Percentiles rank a stretch among this genome's conserved stretches.
phyloP scores from a whole-genome alignment of 2,113 vertebrate species.

The Phoxinus phoxinus region DNA sequence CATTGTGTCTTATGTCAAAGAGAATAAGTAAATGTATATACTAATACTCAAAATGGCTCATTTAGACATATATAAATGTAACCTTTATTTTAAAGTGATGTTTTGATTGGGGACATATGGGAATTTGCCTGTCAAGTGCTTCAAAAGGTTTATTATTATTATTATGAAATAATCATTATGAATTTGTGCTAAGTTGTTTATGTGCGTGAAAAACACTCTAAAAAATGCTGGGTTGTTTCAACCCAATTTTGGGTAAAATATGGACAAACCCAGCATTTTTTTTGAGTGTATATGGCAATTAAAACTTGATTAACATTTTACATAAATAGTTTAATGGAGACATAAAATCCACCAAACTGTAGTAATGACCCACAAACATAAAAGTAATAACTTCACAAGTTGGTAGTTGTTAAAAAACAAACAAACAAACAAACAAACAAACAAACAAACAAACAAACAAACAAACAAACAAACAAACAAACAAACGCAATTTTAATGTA shows the following conservation, averaged over 20 bases:
- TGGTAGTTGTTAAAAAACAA: too few species aligned
- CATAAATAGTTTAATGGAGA: background rate
- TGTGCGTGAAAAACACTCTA: background rate
- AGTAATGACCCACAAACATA: background rate
- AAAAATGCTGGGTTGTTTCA: too few species aligned
- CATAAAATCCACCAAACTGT: background rate
- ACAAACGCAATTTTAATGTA: too few species aligned
- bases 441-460: too few species aligned
- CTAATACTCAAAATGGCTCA: too few species aligned
- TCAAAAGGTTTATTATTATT: background rate
- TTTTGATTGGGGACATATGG: background rate
- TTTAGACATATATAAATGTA: background rate
- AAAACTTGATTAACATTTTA: too few species aligned
- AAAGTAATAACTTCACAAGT: too few species aligned
- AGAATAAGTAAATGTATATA: background rate
- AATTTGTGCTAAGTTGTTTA: background rate
- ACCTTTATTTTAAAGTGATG: background rate
- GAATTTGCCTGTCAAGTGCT: background rate
- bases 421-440: too few species aligned
- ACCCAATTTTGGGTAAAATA: too few species aligned
- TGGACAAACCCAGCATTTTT: too few species aligned
- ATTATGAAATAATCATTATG: background rate
- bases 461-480: too few species aligned
- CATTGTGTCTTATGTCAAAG: background rate
- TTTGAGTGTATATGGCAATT: too few species aligned